Percentiles rank a stretch among this genome's conserved stretches.
phyloP scores from a whole-genome alignment of 2,888 invertebrate genomes.

The Ornithoptera alexandrae region DNA sequence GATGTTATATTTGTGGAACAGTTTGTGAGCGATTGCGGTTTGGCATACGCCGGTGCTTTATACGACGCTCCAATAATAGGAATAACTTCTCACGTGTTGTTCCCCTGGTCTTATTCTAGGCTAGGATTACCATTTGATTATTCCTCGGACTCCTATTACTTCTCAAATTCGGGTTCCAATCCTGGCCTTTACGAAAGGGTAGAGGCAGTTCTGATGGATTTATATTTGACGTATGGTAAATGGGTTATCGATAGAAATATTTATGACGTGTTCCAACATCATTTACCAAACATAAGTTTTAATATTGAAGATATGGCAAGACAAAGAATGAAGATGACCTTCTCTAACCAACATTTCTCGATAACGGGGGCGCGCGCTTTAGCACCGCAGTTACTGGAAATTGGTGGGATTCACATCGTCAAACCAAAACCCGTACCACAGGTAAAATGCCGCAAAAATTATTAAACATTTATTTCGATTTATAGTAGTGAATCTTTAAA shows the following conservation, averaged over 20 bases:
- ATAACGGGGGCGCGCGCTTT: slow-evolving; percentile 75
- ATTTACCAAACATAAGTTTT: slow-evolving; percentile 65
- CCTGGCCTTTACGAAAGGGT: slow-evolving; percentile 50
- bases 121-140: slow-evolving; percentile 73
- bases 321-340: slow-evolving; percentile 72
- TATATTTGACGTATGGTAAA: slow-evolving; percentile 41
- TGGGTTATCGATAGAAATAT: slow-evolving; percentile 54
- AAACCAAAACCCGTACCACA: slow-evolving; percentile 47
- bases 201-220: slow-evolving; percentile 46
- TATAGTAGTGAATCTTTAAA: background rate
- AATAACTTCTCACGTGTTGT: slow-evolving; percentile 69
- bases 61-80: slow-evolving; percentile 75
- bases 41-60: slow-evolving; percentile 57
- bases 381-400: slow-evolving; percentile 79
- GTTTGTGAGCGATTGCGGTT: slow-evolving; percentile 68
- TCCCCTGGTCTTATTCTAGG: slow-evolving; percentile 70
- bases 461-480: too few species aligned
- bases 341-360: slow-evolving; percentile 82
- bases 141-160: slow-evolving; percentile 69
- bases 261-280: slow-evolving; percentile 53
- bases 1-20: slow-evolving; percentile 73
- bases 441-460: slow-evolving; percentile 37
- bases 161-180: slow-evolving; percentile 54
- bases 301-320: slow-evolving; percentile 67
- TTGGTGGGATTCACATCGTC: slow-evolving; percentile 77